phyloP scores from a whole-genome alignment of 2,797 vertebrate species.

The Myiothlypis coronata region DNA sequence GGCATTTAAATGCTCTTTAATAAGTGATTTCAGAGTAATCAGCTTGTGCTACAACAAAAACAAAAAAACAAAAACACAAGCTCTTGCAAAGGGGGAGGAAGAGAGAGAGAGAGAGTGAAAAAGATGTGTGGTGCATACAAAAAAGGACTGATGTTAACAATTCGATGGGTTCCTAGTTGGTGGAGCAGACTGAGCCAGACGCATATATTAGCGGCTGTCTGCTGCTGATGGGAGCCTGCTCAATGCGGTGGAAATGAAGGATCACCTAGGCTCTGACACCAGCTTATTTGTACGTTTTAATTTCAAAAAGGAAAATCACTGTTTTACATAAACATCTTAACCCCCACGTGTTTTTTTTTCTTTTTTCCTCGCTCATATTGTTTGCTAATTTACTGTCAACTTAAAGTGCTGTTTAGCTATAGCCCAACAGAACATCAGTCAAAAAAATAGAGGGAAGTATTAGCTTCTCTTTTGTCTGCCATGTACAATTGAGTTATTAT shows the following conservation, averaged over 20 bases:
- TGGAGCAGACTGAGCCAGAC: slow-evolving; percentile 92
- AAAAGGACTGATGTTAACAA: slow-evolving; percentile 84
- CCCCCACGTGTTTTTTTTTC: slow-evolving; percentile 46
- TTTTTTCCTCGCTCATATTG: slow-evolving; percentile 29
- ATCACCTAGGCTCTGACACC: slow-evolving; percentile 80
- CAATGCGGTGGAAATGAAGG: slow-evolving; percentile 87
- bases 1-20: slow-evolving; percentile 75
- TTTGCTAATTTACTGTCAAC: slow-evolving; percentile 69
- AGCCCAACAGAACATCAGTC: slow-evolving; percentile 57
- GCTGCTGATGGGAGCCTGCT: slow-evolving; percentile 86
- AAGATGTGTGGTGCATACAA: slow-evolving; percentile 78
- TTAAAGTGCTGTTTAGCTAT: slow-evolving; percentile 53
- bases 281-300: slow-evolving; percentile 78
- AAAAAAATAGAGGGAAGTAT: slow-evolving; percentile 51
- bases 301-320: slow-evolving; percentile 74
- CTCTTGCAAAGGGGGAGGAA: slow-evolving; percentile 80
- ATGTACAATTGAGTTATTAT: slow-evolving; percentile 54
- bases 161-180: slow-evolving; percentile 83
- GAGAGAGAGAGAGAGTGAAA: slow-evolving; percentile 72
- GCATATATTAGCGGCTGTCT: slow-evolving; percentile 95
- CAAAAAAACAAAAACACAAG: slow-evolving; percentile 61
- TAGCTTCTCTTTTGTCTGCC: slow-evolving; percentile 66
- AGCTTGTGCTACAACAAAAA: slow-evolving; percentile 81
- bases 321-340: slow-evolving; percentile 70
- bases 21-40: slow-evolving; percentile 84